These are phyloP conservation scores for Aplodontia rufa DNA, from an alignment of 2,113 vertebrate species.

Conservation along the genomic window DNA sequence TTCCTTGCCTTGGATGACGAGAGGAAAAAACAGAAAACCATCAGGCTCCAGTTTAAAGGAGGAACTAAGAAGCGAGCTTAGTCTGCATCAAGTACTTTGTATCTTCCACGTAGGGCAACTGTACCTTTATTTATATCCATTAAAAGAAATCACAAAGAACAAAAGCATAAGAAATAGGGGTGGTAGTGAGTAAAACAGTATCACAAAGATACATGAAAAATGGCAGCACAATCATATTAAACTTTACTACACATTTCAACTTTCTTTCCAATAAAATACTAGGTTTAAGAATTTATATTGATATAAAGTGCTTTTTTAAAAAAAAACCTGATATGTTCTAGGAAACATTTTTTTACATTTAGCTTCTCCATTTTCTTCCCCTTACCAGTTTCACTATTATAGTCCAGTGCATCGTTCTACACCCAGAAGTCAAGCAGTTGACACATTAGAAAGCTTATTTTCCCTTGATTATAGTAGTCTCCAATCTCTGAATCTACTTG, in stretches of 20 bases:
- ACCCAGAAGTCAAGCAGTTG: slow-evolving; percentile 34
- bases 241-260: neutral
- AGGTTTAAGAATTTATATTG: neutral
- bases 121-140: neutral
- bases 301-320: no score
- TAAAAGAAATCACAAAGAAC: neutral
- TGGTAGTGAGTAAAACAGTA: neutral
- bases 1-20: neutral
- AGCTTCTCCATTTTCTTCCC: neutral
- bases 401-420: neutral
- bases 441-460: slow-evolving; percentile 35
- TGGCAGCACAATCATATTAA: neutral
- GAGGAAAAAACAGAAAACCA: no score
- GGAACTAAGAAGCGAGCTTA: neutral
- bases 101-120: neutral
- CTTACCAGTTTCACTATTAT: neutral
- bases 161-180: rapidly evolving
- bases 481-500: neutral
- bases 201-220: neutral
- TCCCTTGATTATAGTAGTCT: neutral
- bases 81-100: no score
- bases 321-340: neutral
- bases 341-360: neutral
- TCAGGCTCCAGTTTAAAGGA: neutral
- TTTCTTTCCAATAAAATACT: slow-evolving; percentile 10